phyloP scores from a whole-genome alignment of 1,140 invertebrate genomes.

The Pissodes strobi region DNA sequence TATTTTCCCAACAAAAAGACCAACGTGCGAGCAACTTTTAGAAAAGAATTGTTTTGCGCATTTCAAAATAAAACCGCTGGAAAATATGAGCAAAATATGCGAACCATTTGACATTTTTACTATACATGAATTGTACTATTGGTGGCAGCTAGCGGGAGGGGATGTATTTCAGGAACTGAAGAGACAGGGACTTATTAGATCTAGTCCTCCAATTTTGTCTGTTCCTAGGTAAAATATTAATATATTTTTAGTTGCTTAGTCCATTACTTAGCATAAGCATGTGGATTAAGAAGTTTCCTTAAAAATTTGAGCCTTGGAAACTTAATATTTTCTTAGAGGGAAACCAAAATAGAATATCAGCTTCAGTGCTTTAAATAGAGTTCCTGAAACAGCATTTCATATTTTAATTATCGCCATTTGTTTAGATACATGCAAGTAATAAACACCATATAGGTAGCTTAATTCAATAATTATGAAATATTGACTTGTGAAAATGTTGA shows the following conservation, averaged over 20 bases:
- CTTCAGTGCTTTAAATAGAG: too few species aligned
- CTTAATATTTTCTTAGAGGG: too few species aligned
- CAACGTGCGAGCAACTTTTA: slow-evolving; percentile 65
- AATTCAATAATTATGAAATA: too few species aligned
- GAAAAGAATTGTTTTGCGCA: slow-evolving; percentile 58
- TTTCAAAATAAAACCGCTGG: slow-evolving; percentile 48
- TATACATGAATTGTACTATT: slow-evolving; percentile 73
- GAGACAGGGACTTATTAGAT: slow-evolving; percentile 87
- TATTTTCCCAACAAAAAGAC: slow-evolving; percentile 67
- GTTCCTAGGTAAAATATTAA: slow-evolving; percentile 67
- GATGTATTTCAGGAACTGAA: slow-evolving; percentile 90
- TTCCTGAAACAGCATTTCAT: too few species aligned
- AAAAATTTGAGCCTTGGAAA: background rate
- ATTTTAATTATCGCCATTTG: too few species aligned
- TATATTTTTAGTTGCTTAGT: background rate
- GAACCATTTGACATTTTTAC: slow-evolving; percentile 53
- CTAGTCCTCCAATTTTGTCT: slow-evolving; percentile 76
- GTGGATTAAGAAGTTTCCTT: background rate
- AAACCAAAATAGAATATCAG: too few species aligned
- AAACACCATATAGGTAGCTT: too few species aligned
- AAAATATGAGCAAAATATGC: slow-evolving; percentile 41
- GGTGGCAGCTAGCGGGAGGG: slow-evolving; percentile 94
- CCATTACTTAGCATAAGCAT: background rate
- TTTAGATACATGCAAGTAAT: too few species aligned
- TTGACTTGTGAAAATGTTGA: too few species aligned